phyloP scores from a whole-genome alignment of 2,113 vertebrate species.

The Seriola quinqueradiata region DNA sequence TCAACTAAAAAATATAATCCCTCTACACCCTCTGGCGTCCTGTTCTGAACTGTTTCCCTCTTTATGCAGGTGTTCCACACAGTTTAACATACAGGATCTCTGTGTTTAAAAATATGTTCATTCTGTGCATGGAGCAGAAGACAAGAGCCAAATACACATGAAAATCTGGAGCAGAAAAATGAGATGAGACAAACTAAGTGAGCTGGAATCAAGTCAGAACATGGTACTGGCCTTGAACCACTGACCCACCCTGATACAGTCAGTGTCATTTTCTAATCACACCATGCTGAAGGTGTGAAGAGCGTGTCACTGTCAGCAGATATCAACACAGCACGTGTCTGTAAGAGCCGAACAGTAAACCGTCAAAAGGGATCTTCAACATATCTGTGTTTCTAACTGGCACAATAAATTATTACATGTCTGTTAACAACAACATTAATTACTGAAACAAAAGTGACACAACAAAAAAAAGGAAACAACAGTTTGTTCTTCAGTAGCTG shows the following conservation, averaged over 20 bases:
- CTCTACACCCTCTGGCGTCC: background rate
- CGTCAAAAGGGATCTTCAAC: conserved; percentile 8
- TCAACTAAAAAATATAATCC: no score
- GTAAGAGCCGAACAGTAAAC: conserved; percentile 1
- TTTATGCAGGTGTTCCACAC: background rate
- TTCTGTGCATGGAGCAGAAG: background rate
- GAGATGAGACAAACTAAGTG: background rate
- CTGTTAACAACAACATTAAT: background rate
- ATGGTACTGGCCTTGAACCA: conserved; percentile 37
- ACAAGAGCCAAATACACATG: background rate
- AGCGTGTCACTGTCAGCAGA: conserved; percentile 49
- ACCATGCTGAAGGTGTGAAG: conserved; percentile 52
- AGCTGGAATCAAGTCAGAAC: conserved; percentile 9
- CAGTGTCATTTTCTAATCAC: conserved; percentile 38
- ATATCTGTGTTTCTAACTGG: conserved; percentile 1
- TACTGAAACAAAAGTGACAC: background rate
- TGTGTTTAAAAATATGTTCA: no score
- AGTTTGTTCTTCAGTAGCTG: background rate
- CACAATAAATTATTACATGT: background rate
- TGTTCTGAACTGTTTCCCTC: background rate
- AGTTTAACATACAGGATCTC: background rate
- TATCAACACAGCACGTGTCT: conserved; percentile 17
- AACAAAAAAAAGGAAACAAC: background rate
- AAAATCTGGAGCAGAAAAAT: background rate
- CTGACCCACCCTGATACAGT: conserved; percentile 23